Base-by-base conservation (phyloP, 2,888 invertebrate species). In the Scaeva pyrastri region DNA sequence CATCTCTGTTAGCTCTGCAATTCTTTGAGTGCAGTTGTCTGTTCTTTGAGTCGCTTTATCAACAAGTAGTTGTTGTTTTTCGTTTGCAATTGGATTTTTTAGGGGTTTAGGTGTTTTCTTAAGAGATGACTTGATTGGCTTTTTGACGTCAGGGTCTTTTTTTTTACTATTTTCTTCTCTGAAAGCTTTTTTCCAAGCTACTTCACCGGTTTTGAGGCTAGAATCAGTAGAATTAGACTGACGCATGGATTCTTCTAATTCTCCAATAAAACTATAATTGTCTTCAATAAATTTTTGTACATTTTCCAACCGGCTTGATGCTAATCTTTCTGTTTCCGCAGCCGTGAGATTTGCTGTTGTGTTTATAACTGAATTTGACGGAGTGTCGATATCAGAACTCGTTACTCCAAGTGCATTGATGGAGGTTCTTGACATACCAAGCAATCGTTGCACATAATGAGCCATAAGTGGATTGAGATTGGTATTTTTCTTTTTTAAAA, bases 21-120 rank as follows among this genome's bases (percentile, higher is more conserved):
- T 95, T 79, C 94, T 93, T 84, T 94, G 93, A 0, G 93, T 93
- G 73, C 94, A 94, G 56, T 92, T 93, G 56, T 93, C 93, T 0
- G 94, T 94, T 14, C 94, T 91, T 86, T 94, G 91, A 0, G 94
- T 92, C 77, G 94, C 94, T 56, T 93, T 93, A 14, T 89, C 89
- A 23, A 90, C 89, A 41, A 90, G 88, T 6, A 41, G 23, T 2
- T 70, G 39, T 55, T 70, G 39, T 55, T 71, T 81, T 0, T 21
- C 26, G 45, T 26, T 23, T 26, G 58, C 7, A 19, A 11, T 12
- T 56, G 64, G 10, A 31, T 23, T 58, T 39, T 66, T 56, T n/a
- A n/a, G n/a, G 11, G 41, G 45, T 26, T 39, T 45, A 7, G 26
- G 23, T 6, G 16, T 2, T 31, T 71, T 73, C n/a, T 85, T 68